Evolutionary conservation across 2,888 invertebrate genomes (phyloP), one percentile per base, ranked within the genome.

Genomic region (Zygothrica quintamaculata): DNA sequence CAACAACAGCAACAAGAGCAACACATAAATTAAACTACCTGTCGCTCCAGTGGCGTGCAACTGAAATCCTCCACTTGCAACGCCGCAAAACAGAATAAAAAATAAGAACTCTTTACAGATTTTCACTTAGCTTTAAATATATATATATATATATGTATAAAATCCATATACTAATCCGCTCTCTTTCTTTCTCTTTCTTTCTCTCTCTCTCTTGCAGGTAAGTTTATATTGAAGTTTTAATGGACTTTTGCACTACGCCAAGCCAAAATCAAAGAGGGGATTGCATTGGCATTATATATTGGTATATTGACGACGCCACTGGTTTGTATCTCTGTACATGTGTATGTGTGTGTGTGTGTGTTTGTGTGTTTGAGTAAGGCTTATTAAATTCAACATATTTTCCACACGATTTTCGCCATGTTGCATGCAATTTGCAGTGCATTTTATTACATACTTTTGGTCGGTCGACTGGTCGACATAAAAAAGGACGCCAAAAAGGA

Each of bases 11-110:
- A 69, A 46, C 52, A 68, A 40, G 51, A 68, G 51, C 68, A 65
- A 53, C 75, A 84, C 87, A 89, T 88, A 88, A 88, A 89, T 89
- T 88, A 81, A 88, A 88, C 86, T 88, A 88, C 89, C 89, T 88
- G 85, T 86, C 85, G 82, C 87, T 72, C 80, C 68, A 74, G 58
- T 65, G 66, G 71, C 67, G 60, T 69, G 67, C 68, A 50, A 44
- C 13, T 37, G 11, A 12, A 3, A 51, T 18, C 8, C 3, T 4
- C 42, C 13, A 5, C 9, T 18, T 11, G 2, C 22, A n/a, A 2
- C 16, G 16, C 4, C n/a, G 0, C 11, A 18, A n/a, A 7, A 12
- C 12, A 34, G n/a, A n/a, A n/a, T n/a, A n/a, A n/a, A n/a, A n/a
- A n/a, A n/a, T n/a, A n/a, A n/a, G n/a, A n/a, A n/a, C n/a, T 22